phyloP scores from a whole-genome alignment of 2,888 invertebrate genomes.

The Eupithecia inturbata region DNA sequence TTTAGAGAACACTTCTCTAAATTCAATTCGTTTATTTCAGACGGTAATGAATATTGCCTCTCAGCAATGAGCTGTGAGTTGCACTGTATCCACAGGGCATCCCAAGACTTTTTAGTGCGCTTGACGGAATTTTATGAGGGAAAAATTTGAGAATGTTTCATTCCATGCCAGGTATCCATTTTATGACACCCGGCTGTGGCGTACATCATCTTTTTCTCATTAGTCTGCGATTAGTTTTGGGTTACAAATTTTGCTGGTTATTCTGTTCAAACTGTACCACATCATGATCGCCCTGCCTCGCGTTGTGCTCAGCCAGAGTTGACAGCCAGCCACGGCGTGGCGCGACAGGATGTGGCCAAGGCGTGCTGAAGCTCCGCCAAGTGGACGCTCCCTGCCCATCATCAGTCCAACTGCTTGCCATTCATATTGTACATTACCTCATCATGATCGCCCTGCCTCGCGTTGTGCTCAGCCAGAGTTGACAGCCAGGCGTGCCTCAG shows the following conservation, averaged over 20 bases:
- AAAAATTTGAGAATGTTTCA: too few relatives aligned
- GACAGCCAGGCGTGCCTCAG: constrained; percentile 98
- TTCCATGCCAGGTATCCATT: not conserved
- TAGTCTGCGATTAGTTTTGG: not conserved
- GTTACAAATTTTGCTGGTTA: too few relatives aligned
- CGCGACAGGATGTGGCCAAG: constrained; percentile 95
- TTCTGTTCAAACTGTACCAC: constrained; percentile 82
- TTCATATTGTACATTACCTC: too few relatives aligned
- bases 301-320: constrained; percentile 95
- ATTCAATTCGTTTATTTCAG: too few relatives aligned
- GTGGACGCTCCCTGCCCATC: constrained; percentile 96
- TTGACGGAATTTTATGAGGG: too few relatives aligned
- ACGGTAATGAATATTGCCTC: too few relatives aligned
- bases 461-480: constrained; percentile 95
- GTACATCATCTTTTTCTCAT: not conserved
- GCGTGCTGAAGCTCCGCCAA: constrained; percentile 95
- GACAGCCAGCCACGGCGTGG: constrained; percentile 98
- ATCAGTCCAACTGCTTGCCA: too few relatives aligned
- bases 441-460: constrained; percentile 91
- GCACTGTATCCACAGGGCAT: too few relatives aligned
- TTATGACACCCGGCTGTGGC: not conserved
- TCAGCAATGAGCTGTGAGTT: too few relatives aligned
- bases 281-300: constrained; percentile 91
- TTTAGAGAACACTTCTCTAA: too few relatives aligned
- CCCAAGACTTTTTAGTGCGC: too few relatives aligned